Conservation (phyloP, 2,888 invertebrate species). For the Tethea ocularis region DNA sequence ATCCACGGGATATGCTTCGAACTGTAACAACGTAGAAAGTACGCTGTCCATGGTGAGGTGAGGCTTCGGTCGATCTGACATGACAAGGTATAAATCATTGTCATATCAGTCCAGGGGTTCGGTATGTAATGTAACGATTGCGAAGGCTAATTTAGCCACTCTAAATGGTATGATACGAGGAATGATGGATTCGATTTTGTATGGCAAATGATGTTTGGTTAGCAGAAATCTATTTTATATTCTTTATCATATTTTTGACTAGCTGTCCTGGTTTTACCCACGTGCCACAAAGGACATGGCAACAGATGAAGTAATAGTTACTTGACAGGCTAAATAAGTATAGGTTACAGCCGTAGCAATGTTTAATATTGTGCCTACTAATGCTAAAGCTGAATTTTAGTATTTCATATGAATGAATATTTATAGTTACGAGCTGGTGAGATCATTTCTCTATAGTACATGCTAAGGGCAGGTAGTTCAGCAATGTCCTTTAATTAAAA, state of each 20-base stretch:
- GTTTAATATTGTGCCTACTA: no score
- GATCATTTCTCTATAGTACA: no score
- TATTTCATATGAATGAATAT: no score
- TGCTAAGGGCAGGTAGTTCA: no score
- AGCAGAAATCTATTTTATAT: not conserved
- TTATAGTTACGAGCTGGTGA: no score
- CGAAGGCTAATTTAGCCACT: slow-evolving; percentile 39
- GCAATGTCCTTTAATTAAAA: no score
- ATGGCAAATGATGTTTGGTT: slow-evolving; percentile 17
- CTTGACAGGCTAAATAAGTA: no score
- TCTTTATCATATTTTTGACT: not conserved
- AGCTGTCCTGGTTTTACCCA: no score
- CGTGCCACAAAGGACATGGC: no score
- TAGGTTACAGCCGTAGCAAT: no score
- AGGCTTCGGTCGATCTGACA: slow-evolving; percentile 13
- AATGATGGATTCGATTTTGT: slow-evolving; percentile 15
- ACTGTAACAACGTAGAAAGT: slow-evolving; percentile 50
- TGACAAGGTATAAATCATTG: slow-evolving; percentile 59
- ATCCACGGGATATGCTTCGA: slow-evolving; percentile 41
- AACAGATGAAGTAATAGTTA: no score
- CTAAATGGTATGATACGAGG: slow-evolving; percentile 28
- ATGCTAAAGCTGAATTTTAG: no score
- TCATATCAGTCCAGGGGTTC: slow-evolving; percentile 52
- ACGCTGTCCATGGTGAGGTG: slow-evolving; percentile 35
- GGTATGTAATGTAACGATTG: slow-evolving; percentile 33